Evolutionary conservation across 2,113 vertebrate species (phyloP).

Genomic region (Ctenomys sociabilis): DNA sequence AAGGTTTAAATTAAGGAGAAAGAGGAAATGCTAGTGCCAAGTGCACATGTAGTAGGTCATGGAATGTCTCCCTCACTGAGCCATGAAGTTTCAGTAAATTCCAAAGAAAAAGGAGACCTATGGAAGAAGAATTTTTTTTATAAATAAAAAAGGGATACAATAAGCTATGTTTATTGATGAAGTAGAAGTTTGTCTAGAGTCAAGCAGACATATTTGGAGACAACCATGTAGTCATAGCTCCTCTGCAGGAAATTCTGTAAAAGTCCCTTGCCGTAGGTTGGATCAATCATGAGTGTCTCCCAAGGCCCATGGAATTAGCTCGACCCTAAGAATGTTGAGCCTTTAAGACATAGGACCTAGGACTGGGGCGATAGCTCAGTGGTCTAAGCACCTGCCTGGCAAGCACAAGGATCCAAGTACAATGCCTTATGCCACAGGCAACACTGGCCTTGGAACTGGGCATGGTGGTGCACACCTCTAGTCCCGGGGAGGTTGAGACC

Average conservation of each 20-base stretch:
- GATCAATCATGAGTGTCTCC: too few relatives aligned
- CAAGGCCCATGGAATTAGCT: not conserved
- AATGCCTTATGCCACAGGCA: too few relatives aligned
- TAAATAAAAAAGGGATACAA: not conserved
- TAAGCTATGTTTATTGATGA: not conserved
- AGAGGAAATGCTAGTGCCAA: not conserved
- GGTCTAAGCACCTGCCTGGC: too few relatives aligned
- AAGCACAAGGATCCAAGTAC: too few relatives aligned
- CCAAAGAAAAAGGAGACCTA: not conserved
- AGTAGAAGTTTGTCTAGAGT: not conserved
- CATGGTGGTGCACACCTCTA: too few relatives aligned
- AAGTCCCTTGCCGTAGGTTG: too few relatives aligned
- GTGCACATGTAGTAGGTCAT: not conserved
- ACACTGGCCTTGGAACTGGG: too few relatives aligned
- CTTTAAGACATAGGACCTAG: too few relatives aligned
- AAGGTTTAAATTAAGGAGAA: not conserved
- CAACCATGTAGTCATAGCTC: not conserved
- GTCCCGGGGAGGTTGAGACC: too few relatives aligned
- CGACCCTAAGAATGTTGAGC: not conserved
- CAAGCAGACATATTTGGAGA: not conserved
- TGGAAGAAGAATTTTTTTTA: not conserved
- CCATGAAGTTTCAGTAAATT: not conserved
- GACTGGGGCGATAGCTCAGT: too few relatives aligned
- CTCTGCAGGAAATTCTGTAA: not conserved
- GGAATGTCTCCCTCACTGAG: not conserved